Conservation (phyloP, 2,797 vertebrate species). For the Lophius americanus region DNA sequence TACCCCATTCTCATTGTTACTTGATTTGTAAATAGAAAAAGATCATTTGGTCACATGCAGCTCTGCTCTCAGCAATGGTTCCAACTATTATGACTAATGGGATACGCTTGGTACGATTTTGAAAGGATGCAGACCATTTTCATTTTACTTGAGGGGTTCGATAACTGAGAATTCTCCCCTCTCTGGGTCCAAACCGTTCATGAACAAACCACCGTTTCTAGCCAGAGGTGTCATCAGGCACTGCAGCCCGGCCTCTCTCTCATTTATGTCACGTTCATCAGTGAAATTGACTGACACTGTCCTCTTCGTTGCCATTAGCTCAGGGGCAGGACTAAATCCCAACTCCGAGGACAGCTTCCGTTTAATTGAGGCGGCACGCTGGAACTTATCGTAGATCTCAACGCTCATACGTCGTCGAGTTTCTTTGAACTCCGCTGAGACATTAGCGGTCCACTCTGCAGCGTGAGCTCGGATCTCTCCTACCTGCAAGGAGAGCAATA, state of each 20-base stretch:
- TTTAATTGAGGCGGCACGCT: constrained; percentile 94
- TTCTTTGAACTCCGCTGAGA: constrained; percentile 96
- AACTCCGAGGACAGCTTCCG: constrained; percentile 94
- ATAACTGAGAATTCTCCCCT: constrained; percentile 87
- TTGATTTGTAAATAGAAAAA: constrained; percentile 19
- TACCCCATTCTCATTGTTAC: constrained; percentile 5
- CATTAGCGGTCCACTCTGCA: constrained; percentile 96
- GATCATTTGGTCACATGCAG: background rate
- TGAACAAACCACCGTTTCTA: constrained; percentile 86
- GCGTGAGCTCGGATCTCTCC: constrained; percentile 96
- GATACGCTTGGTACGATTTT: constrained; percentile 2
- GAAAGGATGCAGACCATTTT: background rate
- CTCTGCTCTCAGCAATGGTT: constrained; percentile 17
- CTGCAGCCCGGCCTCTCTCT: constrained; percentile 68
- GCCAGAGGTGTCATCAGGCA: constrained; percentile 74
- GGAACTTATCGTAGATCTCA: constrained; percentile 97
- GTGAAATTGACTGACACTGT: constrained; percentile 86
- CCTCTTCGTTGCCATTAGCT: constrained; percentile 88
- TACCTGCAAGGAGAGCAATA: constrained; percentile 77
- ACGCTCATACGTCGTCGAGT: constrained; percentile 92
- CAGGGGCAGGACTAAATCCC: constrained; percentile 85
- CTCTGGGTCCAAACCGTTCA: constrained; percentile 87
- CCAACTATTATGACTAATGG: background rate
- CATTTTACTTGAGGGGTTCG: constrained; percentile 87
- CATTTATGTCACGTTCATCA: constrained; percentile 83